Conservation (phyloP, 1,140 invertebrate genomes). For the Drosophila ananassae region DNA sequence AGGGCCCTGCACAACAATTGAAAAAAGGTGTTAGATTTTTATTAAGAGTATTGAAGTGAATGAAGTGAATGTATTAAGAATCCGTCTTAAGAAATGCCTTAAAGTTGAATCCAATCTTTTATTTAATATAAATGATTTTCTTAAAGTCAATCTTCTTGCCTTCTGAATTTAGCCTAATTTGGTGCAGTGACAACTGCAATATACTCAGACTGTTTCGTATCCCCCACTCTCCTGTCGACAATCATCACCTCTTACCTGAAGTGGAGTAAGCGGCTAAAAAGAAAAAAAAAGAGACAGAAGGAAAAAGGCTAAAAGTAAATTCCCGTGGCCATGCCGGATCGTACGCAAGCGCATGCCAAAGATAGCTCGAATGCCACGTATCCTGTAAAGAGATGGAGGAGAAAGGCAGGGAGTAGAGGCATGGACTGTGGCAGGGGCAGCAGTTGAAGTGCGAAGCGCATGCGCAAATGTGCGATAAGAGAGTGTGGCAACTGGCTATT, state of each 20-base stretch:
- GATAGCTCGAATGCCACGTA: constrained; percentile 58
- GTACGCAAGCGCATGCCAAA: constrained; percentile 74
- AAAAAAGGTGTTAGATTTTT: too few relatives aligned
- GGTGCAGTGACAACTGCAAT: constrained; percentile 9
- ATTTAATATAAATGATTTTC: not conserved
- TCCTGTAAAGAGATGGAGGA: not conserved
- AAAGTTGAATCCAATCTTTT: not conserved
- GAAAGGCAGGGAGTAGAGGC: constrained; percentile 12
- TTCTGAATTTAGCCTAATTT: constrained; percentile 8
- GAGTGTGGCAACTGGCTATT: constrained; percentile 21
- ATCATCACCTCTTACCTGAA: constrained; percentile 9
- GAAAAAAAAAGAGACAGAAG: not conserved
- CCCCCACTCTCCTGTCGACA: constrained; percentile 2
- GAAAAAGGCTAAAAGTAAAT: constrained; percentile 43
- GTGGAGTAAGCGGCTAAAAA: constrained; percentile 22
- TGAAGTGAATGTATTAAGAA: too few relatives aligned
- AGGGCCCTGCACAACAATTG: too few relatives aligned
- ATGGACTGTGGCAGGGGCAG: constrained; percentile 18
- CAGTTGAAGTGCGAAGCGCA: constrained; percentile 67
- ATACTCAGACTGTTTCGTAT: not conserved
- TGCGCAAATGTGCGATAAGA: constrained; percentile 71
- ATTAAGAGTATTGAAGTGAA: too few relatives aligned
- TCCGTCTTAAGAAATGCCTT: too few relatives aligned
- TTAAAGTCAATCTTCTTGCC: not conserved
- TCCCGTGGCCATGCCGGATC: constrained; percentile 65